Evolutionary conservation across 2,888 invertebrate genomes (phyloP).

Genomic region (Eulithis prunata): DNA sequence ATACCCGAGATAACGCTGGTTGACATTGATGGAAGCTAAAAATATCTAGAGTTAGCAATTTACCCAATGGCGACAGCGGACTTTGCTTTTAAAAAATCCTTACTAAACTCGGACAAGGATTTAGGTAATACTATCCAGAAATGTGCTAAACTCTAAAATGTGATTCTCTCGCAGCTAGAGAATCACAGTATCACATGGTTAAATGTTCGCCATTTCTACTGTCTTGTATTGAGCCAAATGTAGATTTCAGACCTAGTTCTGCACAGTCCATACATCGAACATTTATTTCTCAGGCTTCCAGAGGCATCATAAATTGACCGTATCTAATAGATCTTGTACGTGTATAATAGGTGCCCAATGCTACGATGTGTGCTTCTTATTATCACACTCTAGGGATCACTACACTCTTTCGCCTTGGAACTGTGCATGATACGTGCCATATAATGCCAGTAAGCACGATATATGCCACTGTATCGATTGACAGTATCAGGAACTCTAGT

Average conservation of each 20-base stretch:
- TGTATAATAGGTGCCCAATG: constrained; percentile 8
- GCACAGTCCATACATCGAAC: background rate
- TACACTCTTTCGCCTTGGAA: constrained; percentile 15
- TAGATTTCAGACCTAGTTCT: no score
- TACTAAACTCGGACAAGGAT: background rate
- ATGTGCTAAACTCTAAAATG: no score
- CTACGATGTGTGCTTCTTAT: constrained; percentile 41
- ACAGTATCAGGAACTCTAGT: no score
- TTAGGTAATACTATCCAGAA: background rate
- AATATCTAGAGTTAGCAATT: constrained; percentile 16
- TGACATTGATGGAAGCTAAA: constrained; percentile 41
- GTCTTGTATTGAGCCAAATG: no score
- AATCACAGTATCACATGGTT: no score
- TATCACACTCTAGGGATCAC: constrained; percentile 55
- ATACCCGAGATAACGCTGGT: constrained; percentile 33
- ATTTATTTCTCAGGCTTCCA: background rate
- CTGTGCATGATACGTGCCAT: no score
- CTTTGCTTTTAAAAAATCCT: background rate
- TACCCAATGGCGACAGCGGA: background rate
- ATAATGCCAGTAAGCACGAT: no score
- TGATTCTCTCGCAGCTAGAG: no score
- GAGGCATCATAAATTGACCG: constrained; percentile 1
- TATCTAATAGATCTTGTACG: no score
- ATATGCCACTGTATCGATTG: no score
- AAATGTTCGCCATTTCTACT: no score